phyloP scores from a whole-genome alignment of 1,140 invertebrate genomes.

The Anastrepha ludens region DNA sequence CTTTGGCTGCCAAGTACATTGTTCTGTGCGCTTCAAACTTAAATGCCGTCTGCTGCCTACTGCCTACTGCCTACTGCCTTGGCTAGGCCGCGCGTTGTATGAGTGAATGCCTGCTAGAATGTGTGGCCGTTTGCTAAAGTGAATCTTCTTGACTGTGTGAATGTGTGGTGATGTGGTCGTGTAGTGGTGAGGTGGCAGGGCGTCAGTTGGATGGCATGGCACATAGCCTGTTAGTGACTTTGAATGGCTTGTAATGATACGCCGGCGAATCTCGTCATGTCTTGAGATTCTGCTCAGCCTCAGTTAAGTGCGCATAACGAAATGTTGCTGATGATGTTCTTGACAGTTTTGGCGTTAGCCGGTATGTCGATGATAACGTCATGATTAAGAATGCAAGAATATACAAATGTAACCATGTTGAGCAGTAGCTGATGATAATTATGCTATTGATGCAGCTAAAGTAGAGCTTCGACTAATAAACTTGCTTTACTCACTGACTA shows the following conservation, averaged over 20 bases:
- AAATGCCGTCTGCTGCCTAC: background rate
- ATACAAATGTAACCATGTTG: no score
- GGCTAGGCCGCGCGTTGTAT: background rate
- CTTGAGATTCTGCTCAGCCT: background rate
- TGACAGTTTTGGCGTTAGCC: background rate
- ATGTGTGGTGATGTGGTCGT: background rate
- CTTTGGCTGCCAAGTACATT: conserved; percentile 8
- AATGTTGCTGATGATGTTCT: background rate
- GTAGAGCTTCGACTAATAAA: no score
- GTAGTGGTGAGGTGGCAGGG: background rate
- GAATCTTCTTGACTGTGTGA: no score
- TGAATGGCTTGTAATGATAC: conserved; percentile 32
- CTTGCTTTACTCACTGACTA: no score
- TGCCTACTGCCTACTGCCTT: background rate
- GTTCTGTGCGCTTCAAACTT: background rate
- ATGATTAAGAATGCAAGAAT: background rate
- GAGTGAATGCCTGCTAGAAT: no score
- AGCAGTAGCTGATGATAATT: no score
- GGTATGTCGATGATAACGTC: background rate
- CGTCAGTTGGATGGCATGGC: background rate
- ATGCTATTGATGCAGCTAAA: no score
- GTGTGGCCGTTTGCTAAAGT: no score
- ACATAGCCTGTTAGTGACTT: background rate
- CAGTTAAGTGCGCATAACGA: conserved; percentile 2
- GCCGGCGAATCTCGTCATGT: background rate